phyloP scores from a whole-genome alignment of 2,888 invertebrate species.

The Callyntrura sp. region DNA sequence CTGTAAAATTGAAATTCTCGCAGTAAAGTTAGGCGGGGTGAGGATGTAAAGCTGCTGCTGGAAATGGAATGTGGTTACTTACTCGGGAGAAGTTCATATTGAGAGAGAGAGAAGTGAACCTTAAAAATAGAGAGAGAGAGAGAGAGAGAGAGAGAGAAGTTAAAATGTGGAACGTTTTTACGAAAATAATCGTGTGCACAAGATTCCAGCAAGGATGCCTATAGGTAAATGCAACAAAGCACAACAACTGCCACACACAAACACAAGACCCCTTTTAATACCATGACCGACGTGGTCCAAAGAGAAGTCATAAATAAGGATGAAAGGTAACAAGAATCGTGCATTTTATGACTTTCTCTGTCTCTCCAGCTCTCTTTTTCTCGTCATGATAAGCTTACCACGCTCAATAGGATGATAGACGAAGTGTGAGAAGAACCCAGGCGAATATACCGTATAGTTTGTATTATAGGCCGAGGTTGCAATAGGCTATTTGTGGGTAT shows the following conservation, averaged over 20 bases:
- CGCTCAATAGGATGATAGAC: neutral
- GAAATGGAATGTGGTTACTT: slow-evolving; percentile 11
- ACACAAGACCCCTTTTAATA: slow-evolving; percentile 32
- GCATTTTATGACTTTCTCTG: slow-evolving; percentile 54
- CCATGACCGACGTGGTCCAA: slow-evolving; percentile 27
- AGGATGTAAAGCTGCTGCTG: too few species aligned
- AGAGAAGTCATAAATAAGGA: slow-evolving; percentile 54
- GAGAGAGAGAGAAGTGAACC: neutral
- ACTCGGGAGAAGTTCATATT: neutral
- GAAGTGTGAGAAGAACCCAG: neutral
- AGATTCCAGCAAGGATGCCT: too few species aligned
- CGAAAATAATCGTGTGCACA: too few species aligned
- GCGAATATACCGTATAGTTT: too few species aligned
- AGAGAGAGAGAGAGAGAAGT: neutral
- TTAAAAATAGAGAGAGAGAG: too few species aligned
- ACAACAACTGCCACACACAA: too few species aligned
- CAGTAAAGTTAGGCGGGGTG: neutral
- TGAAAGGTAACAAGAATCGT: slow-evolving; percentile 57
- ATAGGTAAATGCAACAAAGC: neutral
- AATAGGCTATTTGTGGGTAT: too few species aligned
- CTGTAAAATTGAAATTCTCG: slow-evolving; percentile 38
- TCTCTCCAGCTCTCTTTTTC: neutral
- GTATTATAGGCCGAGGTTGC: too few species aligned
- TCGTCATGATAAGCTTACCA: neutral
- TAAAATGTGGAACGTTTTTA: neutral